Conservation (phyloP, 2,113 vertebrate species). For the Caretta caretta region DNA sequence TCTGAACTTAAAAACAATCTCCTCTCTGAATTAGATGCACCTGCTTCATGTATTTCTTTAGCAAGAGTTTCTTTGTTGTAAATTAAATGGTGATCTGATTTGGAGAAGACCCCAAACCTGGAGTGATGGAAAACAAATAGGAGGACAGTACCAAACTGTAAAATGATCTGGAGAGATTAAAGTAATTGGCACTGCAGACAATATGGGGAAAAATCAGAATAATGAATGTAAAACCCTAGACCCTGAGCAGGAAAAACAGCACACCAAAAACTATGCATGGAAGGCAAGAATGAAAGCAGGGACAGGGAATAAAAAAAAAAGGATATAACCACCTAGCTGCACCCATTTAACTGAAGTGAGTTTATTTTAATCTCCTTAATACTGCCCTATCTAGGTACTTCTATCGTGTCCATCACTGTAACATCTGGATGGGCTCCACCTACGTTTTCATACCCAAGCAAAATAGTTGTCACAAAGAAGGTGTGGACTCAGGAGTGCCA, state of each 20-base stretch:
- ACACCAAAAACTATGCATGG: background rate
- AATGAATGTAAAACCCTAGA: conserved; percentile 1
- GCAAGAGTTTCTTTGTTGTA: background rate
- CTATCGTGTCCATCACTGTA: background rate
- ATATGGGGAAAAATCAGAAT: background rate
- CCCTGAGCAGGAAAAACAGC: background rate
- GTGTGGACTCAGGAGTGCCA: background rate
- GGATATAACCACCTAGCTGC: background rate
- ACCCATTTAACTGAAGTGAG: background rate
- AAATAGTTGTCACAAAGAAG: background rate
- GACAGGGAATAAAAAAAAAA: background rate
- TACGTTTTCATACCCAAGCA: background rate
- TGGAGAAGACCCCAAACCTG: fast-evolving
- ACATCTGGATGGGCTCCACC: background rate
- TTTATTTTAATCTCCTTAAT: background rate
- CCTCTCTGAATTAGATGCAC: background rate
- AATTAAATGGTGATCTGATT: background rate
- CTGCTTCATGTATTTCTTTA: fast-evolving
- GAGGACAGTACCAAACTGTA: background rate
- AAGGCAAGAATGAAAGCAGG: background rate
- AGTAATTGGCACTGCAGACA: background rate
- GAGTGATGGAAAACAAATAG: background rate
- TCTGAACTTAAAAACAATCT: background rate
- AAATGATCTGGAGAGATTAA: background rate
- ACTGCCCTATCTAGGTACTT: background rate